These are phyloP conservation scores for Boloria euphrosyne DNA, from an alignment of 2,888 invertebrate genomes.

Conservation along the genomic window DNA sequence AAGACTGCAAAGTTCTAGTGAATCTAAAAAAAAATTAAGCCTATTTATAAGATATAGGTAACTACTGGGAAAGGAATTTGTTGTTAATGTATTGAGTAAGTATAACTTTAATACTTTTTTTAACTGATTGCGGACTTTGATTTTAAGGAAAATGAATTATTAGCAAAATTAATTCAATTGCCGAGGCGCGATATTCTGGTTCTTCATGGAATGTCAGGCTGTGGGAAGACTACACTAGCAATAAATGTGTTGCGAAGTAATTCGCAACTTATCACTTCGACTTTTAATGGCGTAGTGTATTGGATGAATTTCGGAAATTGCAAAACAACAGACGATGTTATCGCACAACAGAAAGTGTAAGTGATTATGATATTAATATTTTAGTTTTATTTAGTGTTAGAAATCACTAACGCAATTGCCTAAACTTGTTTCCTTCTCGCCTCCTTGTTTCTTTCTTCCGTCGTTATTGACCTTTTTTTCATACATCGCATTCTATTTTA, in stretches of 20 bases:
- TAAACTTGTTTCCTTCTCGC: too few species aligned
- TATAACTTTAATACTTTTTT: background rate
- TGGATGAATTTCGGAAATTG: constrained; percentile 82
- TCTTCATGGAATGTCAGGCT: constrained; percentile 89
- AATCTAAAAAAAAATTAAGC: too few species aligned
- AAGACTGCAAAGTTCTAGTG: too few species aligned
- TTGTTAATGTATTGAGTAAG: too few species aligned
- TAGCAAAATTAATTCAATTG: constrained; percentile 67
- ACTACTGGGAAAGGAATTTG: too few species aligned
- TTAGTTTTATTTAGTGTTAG: too few species aligned
- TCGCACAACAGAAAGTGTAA: constrained; percentile 72
- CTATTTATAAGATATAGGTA: too few species aligned
- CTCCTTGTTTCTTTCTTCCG: too few species aligned
- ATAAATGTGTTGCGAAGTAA: constrained; percentile 82
- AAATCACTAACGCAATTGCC: too few species aligned
- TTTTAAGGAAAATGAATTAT: constrained; percentile 77
- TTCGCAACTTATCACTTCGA: constrained; percentile 70
- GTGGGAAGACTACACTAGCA: constrained; percentile 87
- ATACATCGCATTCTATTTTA: too few species aligned
- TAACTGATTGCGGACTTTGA: constrained; percentile 6
- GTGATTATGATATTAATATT: constrained; percentile 41
- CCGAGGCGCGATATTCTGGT: constrained; percentile 82
- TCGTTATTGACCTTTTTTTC: too few species aligned
- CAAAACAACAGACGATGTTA: constrained; percentile 73
- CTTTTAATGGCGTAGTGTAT: constrained; percentile 81